phyloP scores from a whole-genome alignment of 2,888 invertebrate species.

The Tipula unca region DNA sequence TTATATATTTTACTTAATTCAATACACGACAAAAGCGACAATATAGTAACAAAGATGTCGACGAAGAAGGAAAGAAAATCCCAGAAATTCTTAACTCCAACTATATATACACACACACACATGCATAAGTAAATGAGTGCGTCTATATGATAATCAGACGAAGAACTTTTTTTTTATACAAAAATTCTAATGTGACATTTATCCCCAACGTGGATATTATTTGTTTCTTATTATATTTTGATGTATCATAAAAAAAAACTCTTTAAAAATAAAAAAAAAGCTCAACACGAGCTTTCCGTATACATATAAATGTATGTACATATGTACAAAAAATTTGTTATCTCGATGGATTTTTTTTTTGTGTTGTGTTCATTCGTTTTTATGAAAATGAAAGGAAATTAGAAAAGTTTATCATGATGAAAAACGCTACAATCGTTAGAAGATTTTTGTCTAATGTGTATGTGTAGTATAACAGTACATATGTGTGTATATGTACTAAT shows the following conservation, averaged over 20 bases:
- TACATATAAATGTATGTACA: neutral
- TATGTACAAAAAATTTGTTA: neutral
- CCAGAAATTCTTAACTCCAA: neutral
- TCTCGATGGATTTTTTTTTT: neutral
- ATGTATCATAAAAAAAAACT: slow-evolving; percentile 2
- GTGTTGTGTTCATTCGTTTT: neutral
- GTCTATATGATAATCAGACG: slow-evolving; percentile 8
- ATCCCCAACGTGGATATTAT: neutral
- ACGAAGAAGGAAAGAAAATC: neutral
- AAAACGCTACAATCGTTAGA: neutral
- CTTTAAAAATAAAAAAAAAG: neutral
- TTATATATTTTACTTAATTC: neutral
- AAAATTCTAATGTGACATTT: neutral
- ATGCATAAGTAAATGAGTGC: neutral
- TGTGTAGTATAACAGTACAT: neutral
- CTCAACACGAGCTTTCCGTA: neutral
- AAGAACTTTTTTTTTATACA: neutral
- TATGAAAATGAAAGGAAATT: slow-evolving; percentile 8
- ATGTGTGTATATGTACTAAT: neutral
- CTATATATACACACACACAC: neutral
- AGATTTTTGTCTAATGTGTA: neutral
- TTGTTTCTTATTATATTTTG: neutral
- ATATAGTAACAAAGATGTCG: neutral
- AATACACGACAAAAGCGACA: neutral
- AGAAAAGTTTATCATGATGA: neutral